Evolutionary conservation across 2,797 vertebrate genomes (phyloP).

Genomic region (Antrozous pallidus): DNA sequence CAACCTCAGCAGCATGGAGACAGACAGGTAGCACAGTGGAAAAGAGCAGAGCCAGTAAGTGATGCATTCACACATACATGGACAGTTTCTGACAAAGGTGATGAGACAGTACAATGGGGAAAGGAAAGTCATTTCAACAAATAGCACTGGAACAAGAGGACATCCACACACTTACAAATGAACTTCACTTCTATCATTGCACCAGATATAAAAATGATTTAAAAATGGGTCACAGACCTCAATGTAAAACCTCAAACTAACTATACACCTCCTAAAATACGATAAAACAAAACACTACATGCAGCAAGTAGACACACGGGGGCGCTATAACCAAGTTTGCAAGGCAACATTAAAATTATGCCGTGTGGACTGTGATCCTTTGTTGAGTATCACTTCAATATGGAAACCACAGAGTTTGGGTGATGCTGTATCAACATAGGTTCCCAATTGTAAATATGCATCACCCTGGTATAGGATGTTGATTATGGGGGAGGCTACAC

Average conservation of each 20-base stretch:
- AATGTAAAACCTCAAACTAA: not conserved
- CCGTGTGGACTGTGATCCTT: not conserved
- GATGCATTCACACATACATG: rapidly evolving
- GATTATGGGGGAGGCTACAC: not conserved
- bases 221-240: not conserved
- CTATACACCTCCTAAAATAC: not conserved
- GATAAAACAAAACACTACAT: not conserved
- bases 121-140: not conserved
- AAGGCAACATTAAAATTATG: not conserved
- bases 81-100: not conserved
- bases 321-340: not conserved
- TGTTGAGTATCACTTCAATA: not conserved
- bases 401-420: not conserved
- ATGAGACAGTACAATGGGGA: not conserved
- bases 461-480: not conserved
- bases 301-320: not conserved
- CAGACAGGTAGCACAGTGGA: not conserved
- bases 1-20: not conserved
- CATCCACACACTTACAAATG: not conserved
- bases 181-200: not conserved
- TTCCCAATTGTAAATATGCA: not conserved
- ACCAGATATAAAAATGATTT: not conserved
- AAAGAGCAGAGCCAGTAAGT: not conserved
- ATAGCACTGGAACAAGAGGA: not conserved
- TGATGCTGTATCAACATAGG: not conserved